A percentile compares a stretch with the other conserved stretches of the same genome.
phyloP scores from a whole-genome alignment of 2,113 vertebrate species.

The Hydrochoerus hydrochaeris region DNA sequence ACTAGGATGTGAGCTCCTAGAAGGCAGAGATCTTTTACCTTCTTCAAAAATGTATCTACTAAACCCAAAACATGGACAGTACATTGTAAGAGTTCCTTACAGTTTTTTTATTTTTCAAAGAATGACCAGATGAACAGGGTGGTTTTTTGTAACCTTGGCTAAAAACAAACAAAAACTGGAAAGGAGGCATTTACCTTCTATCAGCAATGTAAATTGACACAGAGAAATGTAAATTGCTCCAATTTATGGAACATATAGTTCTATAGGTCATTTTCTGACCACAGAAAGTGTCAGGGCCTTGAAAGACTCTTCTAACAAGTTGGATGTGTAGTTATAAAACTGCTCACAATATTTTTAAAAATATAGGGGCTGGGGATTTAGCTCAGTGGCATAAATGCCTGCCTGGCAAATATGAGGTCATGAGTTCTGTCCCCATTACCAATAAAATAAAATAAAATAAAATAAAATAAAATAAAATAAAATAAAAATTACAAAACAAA shows the following conservation, averaged over 20 bases:
- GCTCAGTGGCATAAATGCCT: too few relatives aligned
- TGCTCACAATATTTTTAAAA: neutral
- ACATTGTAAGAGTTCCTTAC: neutral
- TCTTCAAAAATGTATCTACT: neutral
- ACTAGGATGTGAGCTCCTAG: neutral
- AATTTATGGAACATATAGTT: neutral
- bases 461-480: too few relatives aligned
- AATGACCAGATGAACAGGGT: neutral
- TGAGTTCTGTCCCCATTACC: too few relatives aligned
- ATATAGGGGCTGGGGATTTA: neutral
- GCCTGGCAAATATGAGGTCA: too few relatives aligned
- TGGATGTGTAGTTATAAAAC: neutral
- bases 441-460: too few relatives aligned
- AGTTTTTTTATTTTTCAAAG: conserved; percentile 30
- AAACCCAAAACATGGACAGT: neutral
- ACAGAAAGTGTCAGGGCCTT: neutral
- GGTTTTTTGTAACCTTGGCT: neutral
- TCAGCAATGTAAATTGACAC: neutral
- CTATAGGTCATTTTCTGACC: neutral
- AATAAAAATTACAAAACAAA: neutral
- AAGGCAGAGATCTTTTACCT: conserved; percentile 1
- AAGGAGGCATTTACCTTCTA: neutral
- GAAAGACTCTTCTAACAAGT: neutral
- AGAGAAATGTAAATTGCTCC: neutral
- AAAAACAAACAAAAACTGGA: conserved; percentile 38